phyloP scores from a whole-genome alignment of 2,113 vertebrate genomes.

The Xenopus laevis region DNA sequence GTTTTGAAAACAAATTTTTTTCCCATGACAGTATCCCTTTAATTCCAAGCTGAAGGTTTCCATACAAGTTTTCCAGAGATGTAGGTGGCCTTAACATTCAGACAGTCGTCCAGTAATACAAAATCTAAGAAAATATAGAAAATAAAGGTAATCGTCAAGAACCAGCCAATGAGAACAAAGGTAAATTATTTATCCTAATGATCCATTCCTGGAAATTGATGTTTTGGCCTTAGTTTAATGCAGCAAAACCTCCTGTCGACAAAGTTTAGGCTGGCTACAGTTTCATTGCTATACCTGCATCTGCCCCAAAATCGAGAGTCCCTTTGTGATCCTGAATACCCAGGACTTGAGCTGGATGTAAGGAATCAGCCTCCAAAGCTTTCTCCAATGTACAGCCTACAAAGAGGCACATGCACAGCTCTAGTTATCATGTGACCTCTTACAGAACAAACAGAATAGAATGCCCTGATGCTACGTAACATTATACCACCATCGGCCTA shows the following conservation, averaged over 20 bases:
- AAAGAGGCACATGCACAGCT: neutral
- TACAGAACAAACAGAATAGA: too few species aligned
- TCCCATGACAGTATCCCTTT: neutral
- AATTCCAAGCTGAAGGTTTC: slow-evolving; percentile 47
- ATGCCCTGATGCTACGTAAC: too few species aligned
- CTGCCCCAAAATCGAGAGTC: slow-evolving; percentile 75
- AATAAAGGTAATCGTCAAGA: slow-evolving; percentile 10
- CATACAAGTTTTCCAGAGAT: slow-evolving; percentile 85
- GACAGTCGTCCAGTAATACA: slow-evolving; percentile 73
- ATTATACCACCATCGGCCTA: too few species aligned
- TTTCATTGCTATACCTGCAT: slow-evolving; percentile 76
- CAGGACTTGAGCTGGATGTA: slow-evolving; percentile 87
- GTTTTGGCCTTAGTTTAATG: too few species aligned
- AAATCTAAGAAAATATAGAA: slow-evolving; percentile 71
- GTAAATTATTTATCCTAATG: too few species aligned
- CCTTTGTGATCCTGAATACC: slow-evolving; percentile 80
- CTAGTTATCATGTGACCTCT: too few species aligned
- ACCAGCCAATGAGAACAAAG: too few species aligned
- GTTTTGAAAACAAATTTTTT: neutral
- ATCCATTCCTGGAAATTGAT: too few species aligned
- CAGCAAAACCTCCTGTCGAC: too few species aligned
- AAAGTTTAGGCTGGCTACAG: neutral
- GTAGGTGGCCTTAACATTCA: slow-evolving; percentile 80
- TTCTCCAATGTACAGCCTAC: slow-evolving; percentile 82
- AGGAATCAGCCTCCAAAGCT: slow-evolving; percentile 84